A percentile compares a stretch with the other conserved stretches of the same genome.
Evolutionary conservation across 2,113 vertebrate genomes (phyloP).

Genomic region (Neotoma lepida): DNA sequence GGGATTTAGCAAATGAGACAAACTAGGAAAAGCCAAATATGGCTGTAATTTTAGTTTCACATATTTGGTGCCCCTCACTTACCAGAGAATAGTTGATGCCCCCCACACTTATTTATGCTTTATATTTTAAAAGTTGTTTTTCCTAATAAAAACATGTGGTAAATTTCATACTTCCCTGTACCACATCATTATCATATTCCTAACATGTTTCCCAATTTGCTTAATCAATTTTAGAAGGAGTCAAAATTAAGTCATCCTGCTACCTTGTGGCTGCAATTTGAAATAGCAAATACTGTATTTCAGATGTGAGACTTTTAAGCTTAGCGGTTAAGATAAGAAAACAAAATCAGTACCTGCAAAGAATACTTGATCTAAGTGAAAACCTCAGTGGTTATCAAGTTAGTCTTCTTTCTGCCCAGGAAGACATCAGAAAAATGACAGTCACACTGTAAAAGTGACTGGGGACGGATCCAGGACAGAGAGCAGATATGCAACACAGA

Average conservation of each 20-base stretch:
- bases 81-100: neutral
- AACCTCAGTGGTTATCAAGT: slow-evolving; percentile 42
- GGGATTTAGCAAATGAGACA: slow-evolving; percentile 2
- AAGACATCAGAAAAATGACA: neutral
- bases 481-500: neutral
- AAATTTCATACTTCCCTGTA: neutral
- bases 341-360: neutral
- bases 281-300: slow-evolving; percentile 69
- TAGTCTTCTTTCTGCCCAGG: neutral
- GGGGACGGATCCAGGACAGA: neutral
- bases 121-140: neutral
- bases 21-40: neutral
- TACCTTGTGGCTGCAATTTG: slow-evolving; percentile 82
- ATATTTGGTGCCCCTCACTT: neutral
- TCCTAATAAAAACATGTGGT: neutral
- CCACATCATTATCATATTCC: slow-evolving; percentile 37
- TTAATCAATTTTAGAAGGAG: slow-evolving; percentile 23
- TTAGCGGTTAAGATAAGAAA: neutral
- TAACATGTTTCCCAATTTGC: slow-evolving; percentile 48
- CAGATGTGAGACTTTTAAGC: neutral
- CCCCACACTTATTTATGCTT: neutral
- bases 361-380: slow-evolving; percentile 34
- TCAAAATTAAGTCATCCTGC: slow-evolving; percentile 81
- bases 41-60: neutral
- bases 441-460: neutral